These are phyloP conservation scores for Gymnogyps californianus DNA, from an alignment of 2,113 vertebrate species.

Conservation along the genomic window DNA sequence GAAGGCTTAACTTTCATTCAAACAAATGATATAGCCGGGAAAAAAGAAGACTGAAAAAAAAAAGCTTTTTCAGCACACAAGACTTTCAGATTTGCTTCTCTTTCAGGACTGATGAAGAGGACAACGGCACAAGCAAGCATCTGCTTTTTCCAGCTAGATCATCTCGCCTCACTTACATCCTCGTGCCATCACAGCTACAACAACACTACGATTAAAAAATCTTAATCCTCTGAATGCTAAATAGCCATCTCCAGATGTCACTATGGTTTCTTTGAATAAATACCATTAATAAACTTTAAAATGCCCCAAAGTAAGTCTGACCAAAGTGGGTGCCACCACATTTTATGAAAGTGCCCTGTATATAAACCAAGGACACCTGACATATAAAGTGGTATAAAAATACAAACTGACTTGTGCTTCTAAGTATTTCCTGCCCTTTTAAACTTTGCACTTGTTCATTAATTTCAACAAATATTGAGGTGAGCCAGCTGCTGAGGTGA, in stretches of 20 bases:
- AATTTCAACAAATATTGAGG: conserved; percentile 55
- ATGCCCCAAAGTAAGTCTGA: neutral
- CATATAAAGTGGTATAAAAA: conserved; percentile 32
- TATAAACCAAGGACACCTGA: neutral
- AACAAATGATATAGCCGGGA: neutral
- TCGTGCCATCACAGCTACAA: neutral
- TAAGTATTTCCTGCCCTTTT: conserved; percentile 58
- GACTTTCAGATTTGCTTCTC: neutral
- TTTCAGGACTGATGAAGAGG: neutral
- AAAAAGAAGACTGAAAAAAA: neutral
- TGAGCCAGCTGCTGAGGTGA: conserved; percentile 58
- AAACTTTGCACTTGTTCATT: conserved; percentile 57
- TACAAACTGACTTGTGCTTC: conserved; percentile 22
- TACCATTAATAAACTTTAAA: neutral
- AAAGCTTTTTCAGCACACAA: neutral
- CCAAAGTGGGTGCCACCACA: neutral
- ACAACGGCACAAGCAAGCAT: neutral
- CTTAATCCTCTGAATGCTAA: neutral
- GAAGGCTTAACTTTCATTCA: neutral
- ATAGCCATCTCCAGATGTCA: neutral
- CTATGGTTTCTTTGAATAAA: neutral
- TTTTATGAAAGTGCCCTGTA: neutral
- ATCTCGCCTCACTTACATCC: neutral
- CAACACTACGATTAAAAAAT: neutral
- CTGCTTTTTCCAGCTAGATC: neutral